These are phyloP conservation scores for Catharus minimus DNA, from an alignment of 2,113 vertebrate species.

Conservation along the genomic window DNA sequence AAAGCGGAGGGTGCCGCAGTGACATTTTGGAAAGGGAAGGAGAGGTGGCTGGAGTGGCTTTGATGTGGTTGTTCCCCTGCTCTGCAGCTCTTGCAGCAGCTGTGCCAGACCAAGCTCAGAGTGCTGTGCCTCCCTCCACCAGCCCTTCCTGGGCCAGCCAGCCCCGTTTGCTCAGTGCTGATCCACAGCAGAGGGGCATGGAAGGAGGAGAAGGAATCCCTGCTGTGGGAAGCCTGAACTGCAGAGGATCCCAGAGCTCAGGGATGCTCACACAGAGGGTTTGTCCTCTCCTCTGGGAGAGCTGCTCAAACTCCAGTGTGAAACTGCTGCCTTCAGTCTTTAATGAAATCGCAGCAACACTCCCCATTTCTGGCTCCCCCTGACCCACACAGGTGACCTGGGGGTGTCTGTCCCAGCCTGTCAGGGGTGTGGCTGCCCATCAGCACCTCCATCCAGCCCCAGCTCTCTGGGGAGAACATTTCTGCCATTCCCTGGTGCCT, in stretches of 20 bases:
- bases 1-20: constrained; percentile 5
- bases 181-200: background rate
- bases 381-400: background rate
- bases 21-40: constrained; percentile 41
- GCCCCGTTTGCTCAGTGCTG: accelerated
- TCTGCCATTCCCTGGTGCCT: background rate
- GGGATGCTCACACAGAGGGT: accelerated
- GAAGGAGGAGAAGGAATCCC: background rate
- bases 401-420: too few species aligned
- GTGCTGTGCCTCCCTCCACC: background rate
- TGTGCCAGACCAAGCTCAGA: background rate
- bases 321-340: background rate
- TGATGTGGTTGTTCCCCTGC: background rate
- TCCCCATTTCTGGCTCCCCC: background rate
- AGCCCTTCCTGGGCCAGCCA: background rate
- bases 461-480: background rate
- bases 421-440: background rate
- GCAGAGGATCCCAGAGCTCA: background rate
- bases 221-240: background rate
- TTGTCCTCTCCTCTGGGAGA: background rate
- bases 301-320: background rate
- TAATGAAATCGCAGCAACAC: background rate
- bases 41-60: constrained; percentile 21
- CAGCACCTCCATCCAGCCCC: background rate
- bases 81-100: background rate